These are phyloP conservation scores for Sphenodon punctatus DNA, from an alignment of 2,797 vertebrate species.

Conservation along the genomic window DNA sequence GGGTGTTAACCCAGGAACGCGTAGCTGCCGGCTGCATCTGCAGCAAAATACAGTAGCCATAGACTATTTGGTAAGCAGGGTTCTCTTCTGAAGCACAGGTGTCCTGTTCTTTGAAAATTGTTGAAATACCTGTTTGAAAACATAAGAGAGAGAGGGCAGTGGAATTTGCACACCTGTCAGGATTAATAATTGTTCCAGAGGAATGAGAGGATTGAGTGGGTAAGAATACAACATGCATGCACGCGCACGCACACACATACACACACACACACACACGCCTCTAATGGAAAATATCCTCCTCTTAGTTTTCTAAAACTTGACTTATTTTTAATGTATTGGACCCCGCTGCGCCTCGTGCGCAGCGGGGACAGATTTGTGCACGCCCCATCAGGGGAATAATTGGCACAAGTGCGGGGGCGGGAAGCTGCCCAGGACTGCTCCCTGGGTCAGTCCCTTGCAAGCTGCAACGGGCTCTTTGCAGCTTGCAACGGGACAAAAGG, in stretches of 20 bases:
- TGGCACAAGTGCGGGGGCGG: no score
- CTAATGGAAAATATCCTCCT: constrained; percentile 18
- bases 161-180: constrained; percentile 70
- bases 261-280: no score
- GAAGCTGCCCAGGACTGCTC: no score
- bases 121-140: constrained; percentile 69
- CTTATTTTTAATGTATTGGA: constrained; percentile 3
- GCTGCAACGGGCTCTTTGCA: no score
- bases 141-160: constrained; percentile 44
- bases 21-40: constrained; percentile 50
- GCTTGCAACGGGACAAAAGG: no score
- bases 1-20: constrained; percentile 60
- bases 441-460: no score
- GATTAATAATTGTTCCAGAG: constrained; percentile 69
- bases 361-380: no score
- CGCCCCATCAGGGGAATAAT: no score
- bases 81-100: constrained; percentile 72
- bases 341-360: background rate
- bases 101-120: constrained; percentile 69
- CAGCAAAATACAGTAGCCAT: constrained; percentile 20
- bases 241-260: no score
- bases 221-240: background rate
- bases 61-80: background rate
- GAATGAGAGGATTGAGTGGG: constrained; percentile 45
- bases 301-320: constrained; percentile 20